These are phyloP conservation scores for Urosaurus nigricauda DNA, from an alignment of 2,797 vertebrate species.

Conservation along the genomic window DNA sequence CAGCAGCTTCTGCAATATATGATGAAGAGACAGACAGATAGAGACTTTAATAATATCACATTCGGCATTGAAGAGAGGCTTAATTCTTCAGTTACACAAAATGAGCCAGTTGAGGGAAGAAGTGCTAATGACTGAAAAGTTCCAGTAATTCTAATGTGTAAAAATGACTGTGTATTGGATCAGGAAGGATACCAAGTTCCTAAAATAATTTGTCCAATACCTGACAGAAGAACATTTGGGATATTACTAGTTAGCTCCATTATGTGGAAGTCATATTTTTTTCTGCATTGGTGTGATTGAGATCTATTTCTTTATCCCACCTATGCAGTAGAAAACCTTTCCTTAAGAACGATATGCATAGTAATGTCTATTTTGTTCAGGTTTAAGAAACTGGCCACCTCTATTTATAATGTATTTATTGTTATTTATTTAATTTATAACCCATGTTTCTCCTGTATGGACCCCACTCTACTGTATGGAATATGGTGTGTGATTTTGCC, in stretches of 20 bases:
- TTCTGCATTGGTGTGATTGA: neutral
- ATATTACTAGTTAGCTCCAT: neutral
- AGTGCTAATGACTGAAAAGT: neutral
- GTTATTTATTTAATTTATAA: no score
- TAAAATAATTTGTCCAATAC: neutral
- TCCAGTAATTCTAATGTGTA: constrained; percentile 3
- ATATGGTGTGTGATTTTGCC: neutral
- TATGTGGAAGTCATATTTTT: neutral
- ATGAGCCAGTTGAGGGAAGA: neutral
- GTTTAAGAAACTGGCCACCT: neutral
- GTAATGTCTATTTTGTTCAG: neutral
- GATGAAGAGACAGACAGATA: constrained; percentile 8
- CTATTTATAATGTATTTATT: neutral
- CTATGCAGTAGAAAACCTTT: neutral
- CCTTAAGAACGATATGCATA: neutral
- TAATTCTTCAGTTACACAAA: neutral
- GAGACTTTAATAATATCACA: neutral
- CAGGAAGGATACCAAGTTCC: neutral
- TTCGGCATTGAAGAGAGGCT: fast-evolving
- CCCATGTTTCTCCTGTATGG: no score
- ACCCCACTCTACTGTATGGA: neutral
- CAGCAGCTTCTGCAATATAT: constrained; percentile 65
- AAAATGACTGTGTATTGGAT: neutral
- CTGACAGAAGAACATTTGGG: neutral
- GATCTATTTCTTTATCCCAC: neutral